A percentile compares a stretch with the other conserved stretches of the same genome.
These are phyloP conservation scores for Trissoscelio sp. DNA, from an alignment of 2,888 invertebrate species.

Conservation along the genomic window DNA sequence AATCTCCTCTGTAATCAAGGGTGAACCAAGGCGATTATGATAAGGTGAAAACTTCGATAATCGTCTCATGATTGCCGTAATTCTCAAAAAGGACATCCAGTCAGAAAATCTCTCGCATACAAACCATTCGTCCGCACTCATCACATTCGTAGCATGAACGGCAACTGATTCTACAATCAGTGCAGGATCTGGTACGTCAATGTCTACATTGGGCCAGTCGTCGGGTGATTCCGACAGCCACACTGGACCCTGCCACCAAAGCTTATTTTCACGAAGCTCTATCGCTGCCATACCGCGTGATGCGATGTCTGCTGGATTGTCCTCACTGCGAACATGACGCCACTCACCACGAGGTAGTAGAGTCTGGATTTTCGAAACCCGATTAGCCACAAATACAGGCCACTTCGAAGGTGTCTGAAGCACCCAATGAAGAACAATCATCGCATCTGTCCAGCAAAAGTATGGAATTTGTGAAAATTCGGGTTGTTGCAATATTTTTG, in stretches of 20 bases:
- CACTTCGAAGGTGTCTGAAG: not conserved
- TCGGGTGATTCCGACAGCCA: not conserved
- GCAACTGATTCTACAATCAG: not conserved
- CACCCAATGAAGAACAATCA: slow-evolving; percentile 4
- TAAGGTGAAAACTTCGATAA: too few relatives aligned
- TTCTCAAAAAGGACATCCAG: not conserved
- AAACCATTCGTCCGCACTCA: not conserved
- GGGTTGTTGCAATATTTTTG: not conserved
- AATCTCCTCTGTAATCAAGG: too few relatives aligned
- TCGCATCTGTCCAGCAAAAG: slow-evolving; percentile 1
- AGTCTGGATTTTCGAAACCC: not conserved
- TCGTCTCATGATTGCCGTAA: too few relatives aligned
- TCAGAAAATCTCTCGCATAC: not conserved
- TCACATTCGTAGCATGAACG: not conserved
- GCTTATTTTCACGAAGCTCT: too few relatives aligned
- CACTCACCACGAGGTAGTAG: not conserved
- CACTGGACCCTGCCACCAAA: not conserved
- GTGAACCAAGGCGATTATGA: too few relatives aligned
- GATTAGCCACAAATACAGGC: not conserved
- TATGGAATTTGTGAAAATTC: not conserved
- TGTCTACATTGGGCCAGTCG: not conserved
- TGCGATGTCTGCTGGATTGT: slow-evolving; percentile 2
- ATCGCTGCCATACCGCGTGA: not conserved
- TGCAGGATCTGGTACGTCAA: not conserved
- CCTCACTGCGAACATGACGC: not conserved